A percentile compares a stretch with the other conserved stretches of the same genome.
Evolutionary conservation across 2,888 invertebrate species (phyloP).

Genomic region (Hesperia comma): DNA sequence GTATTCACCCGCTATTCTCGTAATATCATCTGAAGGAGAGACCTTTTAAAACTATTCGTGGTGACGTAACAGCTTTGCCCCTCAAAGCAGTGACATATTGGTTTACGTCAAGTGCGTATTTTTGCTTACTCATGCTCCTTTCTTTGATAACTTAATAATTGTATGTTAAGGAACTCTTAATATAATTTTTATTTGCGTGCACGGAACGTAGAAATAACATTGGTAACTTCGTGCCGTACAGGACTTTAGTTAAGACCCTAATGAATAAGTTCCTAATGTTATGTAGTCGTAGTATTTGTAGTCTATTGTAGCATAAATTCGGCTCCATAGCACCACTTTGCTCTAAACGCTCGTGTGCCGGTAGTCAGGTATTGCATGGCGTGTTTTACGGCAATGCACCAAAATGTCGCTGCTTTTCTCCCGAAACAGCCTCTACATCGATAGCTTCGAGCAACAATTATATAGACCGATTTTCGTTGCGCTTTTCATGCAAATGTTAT

Average conservation of each 20-base stretch:
- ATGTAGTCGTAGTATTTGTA: conserved; percentile 42
- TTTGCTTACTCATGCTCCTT: conserved; percentile 11
- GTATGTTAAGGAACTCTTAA: not conserved
- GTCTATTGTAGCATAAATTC: conserved; percentile 51
- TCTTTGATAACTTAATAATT: conserved; percentile 14
- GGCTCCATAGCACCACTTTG: conserved; percentile 83
- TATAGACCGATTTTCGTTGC: conserved; percentile 42
- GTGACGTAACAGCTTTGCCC: conserved; percentile 15
- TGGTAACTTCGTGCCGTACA: not conserved
- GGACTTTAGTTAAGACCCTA: conserved; percentile 11
- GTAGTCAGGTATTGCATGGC: conserved; percentile 62
- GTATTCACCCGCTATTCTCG: not conserved
- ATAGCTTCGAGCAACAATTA: conserved; percentile 26
- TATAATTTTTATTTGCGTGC: conserved; percentile 11
- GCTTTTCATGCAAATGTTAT: not conserved
- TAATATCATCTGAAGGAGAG: conserved; percentile 40
- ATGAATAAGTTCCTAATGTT: conserved; percentile 19
- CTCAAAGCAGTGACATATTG: conserved; percentile 1
- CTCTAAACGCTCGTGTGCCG: conserved; percentile 72
- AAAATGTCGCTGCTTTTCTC: conserved; percentile 43
- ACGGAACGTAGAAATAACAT: not conserved
- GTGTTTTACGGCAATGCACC: conserved; percentile 49
- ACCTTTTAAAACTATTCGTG: conserved; percentile 34
- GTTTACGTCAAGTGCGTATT: conserved; percentile 17
- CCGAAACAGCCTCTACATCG: conserved; percentile 41